Conservation (phyloP, 2,113 vertebrate genomes). For the Montifringilla adamsi region DNA sequence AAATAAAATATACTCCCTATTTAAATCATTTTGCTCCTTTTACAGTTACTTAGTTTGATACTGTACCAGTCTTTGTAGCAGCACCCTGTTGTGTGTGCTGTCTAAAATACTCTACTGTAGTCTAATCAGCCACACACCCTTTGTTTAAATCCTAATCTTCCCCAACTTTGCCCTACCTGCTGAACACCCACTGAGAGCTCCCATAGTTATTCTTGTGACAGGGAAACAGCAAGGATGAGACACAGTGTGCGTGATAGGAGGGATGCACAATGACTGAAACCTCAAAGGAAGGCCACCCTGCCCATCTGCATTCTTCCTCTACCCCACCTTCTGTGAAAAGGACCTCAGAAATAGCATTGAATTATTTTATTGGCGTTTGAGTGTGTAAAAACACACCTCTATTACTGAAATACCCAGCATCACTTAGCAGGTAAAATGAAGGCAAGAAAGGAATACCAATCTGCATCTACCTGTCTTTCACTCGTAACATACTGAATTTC, state of each 20-base stretch:
- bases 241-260: background rate
- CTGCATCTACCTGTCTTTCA: background rate
- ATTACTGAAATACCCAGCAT: background rate
- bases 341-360: background rate
- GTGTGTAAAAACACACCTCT: background rate
- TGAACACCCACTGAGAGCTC: background rate
- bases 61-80: background rate
- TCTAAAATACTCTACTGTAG: conserved; percentile 3
- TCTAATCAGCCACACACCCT: conserved; percentile 26
- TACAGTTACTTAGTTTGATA: conserved; percentile 12
- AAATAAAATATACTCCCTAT: background rate
- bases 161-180: conserved; percentile 5
- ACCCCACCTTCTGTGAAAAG: background rate
- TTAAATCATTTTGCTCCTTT: conserved; percentile 25
- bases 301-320: background rate
- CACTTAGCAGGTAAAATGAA: background rate
- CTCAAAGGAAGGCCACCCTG: background rate
- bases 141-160: conserved; percentile 23
- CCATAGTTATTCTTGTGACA: background rate
- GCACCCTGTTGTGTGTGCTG: background rate
- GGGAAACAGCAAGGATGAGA: background rate
- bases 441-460: background rate
- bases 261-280: background rate
- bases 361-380: background rate
- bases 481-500: background rate